Base-by-base conservation (phyloP, 1,140 invertebrate genomes). In the Drosophila pectinifera region DNA sequence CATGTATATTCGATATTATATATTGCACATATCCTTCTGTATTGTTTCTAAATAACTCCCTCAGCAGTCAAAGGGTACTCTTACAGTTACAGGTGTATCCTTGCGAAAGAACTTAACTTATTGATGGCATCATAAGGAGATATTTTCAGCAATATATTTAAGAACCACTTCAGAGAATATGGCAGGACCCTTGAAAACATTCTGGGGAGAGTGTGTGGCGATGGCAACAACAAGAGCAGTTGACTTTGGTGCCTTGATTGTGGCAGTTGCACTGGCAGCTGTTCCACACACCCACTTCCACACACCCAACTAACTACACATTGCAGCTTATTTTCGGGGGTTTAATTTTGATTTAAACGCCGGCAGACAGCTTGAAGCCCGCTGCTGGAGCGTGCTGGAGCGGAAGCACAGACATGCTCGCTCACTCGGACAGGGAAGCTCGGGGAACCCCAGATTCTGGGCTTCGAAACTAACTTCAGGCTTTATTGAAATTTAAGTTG, bases 271-370 rank as follows among this genome's bases (percentile, higher is more conserved):
- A 68, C 22, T 53, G 58, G 58, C 76, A 78, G 76, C 42, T 78
- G 65, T 22, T 70, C 14, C 14, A 36, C 11, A 28, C 48, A 1
- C 41, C 38, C 53, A 31, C 14, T 7, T 22, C 13, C 20, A n/a
- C 8, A 1, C 24, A 3, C 0, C 39, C 14, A 26, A 10, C 16
- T 26, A 14, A n/a, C 58, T 43, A 49, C 62, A 20, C 61, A 64
- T 34, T 20, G 54, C 38, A 79, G 79, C 83, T 86, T 89, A 88
- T 80, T 88, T 88, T 88, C 46, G 84, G 57, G 81, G 83, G 76
- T 74, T 88, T 88, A 88, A 88, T 89, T 88, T 88, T 88, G 84
- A 89, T 88, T 89, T 88, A 88, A 88, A 88, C 70, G 84, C 77
- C 70, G 57, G 59, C 84, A 72, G 84, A 88, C 84, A 88, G 73